Percentiles rank a stretch among this genome's conserved stretches.
phyloP scores from a whole-genome alignment of 2,888 invertebrate genomes.

The Tetragnatha montana region DNA sequence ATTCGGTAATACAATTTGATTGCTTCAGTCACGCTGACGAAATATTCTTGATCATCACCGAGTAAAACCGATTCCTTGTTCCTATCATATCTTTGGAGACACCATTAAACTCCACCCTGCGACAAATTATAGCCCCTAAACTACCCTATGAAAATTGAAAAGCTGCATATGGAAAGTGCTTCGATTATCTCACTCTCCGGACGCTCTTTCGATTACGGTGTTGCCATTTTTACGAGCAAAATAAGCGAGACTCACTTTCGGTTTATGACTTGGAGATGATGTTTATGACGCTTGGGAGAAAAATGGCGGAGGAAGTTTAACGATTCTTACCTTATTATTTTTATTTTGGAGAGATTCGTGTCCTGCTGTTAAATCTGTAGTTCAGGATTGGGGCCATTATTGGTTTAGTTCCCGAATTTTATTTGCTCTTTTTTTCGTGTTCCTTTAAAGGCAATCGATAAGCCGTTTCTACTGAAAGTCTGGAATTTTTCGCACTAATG shows the following conservation, averaged over 20 bases:
- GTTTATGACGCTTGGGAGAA: not conserved
- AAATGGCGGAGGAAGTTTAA: not conserved
- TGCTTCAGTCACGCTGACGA: too few species aligned
- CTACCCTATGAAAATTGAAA: not conserved
- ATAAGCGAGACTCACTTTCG: not conserved
- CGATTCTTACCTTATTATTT: not conserved
- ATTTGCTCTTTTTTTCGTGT: not conserved
- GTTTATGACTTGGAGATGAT: slow-evolving; percentile 1
- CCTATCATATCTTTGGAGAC: not conserved
- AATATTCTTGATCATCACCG: too few species aligned
- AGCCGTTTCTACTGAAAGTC: too few species aligned
- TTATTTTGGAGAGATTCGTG: not conserved
- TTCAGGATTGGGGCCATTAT: not conserved
- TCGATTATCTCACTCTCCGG: not conserved
- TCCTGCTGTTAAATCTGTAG: not conserved
- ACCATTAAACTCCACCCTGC: not conserved
- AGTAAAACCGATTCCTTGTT: too few species aligned
- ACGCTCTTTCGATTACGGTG: not conserved
- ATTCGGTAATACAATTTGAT: too few species aligned
- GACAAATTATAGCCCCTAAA: not conserved
- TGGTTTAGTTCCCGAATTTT: not conserved
- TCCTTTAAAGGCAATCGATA: not conserved
- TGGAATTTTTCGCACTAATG: too few species aligned
- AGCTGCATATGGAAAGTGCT: not conserved
- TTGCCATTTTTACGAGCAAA: not conserved